phyloP scores from a whole-genome alignment of 2,113 vertebrate genomes.

The Gallinago jamesoni region DNA sequence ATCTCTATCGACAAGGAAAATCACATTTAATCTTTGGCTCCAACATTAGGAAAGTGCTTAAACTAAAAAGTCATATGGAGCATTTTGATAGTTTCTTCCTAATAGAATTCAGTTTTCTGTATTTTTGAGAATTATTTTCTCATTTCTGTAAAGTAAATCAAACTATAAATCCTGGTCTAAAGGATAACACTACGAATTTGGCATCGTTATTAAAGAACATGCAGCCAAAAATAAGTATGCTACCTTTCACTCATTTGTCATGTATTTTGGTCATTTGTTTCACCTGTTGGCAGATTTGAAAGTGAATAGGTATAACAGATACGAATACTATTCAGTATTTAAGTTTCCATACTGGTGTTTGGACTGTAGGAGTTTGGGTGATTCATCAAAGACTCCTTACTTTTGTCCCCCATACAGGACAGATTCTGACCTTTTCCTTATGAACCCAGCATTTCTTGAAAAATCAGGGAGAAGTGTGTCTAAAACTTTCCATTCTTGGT shows the following conservation, averaged over 20 bases:
- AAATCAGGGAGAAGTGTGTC: background rate
- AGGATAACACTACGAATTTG: background rate
- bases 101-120: background rate
- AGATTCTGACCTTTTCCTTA: background rate
- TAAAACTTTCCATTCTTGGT: background rate
- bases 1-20: slow-evolving; percentile 12
- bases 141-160: background rate
- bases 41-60: background rate
- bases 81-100: background rate
- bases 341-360: background rate
- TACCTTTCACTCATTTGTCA: slow-evolving; percentile 1
- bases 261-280: background rate
- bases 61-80: background rate
- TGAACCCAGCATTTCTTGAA: background rate
- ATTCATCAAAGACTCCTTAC: background rate
- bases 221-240: background rate
- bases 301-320: background rate
- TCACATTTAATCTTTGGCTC: background rate
- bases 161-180: background rate
- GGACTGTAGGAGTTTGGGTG: background rate
- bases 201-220: background rate
- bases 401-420: background rate
- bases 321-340: background rate
- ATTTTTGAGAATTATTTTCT: slow-evolving; percentile 27
- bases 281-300: background rate